Percentiles rank a stretch among this genome's conserved stretches.
phyloP scores from a whole-genome alignment of 2,113 vertebrate species.

The Syrrhaptes paradoxus region DNA sequence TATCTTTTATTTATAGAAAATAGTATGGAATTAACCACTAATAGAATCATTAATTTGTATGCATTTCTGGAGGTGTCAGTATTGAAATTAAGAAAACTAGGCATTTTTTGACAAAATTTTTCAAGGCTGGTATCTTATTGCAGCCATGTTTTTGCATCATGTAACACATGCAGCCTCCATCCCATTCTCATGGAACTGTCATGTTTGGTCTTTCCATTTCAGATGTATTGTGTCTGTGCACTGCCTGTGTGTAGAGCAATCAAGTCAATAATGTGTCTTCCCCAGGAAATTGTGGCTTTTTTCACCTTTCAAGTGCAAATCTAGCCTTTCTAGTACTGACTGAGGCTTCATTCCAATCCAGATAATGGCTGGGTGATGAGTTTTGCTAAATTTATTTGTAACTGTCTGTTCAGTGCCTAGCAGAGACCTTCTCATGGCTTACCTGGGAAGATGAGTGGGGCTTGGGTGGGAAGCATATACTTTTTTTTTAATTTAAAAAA shows the following conservation, averaged over 20 bases:
- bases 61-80: background rate
- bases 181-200: background rate
- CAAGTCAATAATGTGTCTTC: background rate
- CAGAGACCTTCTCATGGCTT: background rate
- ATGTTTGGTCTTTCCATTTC: background rate
- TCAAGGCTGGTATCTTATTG: background rate
- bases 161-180: background rate
- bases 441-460: background rate
- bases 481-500: background rate
- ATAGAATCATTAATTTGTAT: background rate
- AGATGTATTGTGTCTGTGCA: background rate
- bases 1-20: background rate
- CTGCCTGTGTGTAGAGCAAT: background rate
- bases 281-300: background rate
- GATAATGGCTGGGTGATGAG: background rate
- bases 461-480: background rate
- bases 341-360: background rate
- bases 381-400: background rate
- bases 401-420: background rate
- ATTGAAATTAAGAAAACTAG: background rate
- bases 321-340: background rate
- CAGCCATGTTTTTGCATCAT: background rate
- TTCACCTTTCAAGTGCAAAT: background rate
- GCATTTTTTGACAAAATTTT: background rate
- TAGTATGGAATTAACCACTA: background rate